Percentiles rank a stretch among this genome's conserved stretches.
phyloP scores from a whole-genome alignment of 2,113 vertebrate genomes.

The Siniperca chuatsi region DNA sequence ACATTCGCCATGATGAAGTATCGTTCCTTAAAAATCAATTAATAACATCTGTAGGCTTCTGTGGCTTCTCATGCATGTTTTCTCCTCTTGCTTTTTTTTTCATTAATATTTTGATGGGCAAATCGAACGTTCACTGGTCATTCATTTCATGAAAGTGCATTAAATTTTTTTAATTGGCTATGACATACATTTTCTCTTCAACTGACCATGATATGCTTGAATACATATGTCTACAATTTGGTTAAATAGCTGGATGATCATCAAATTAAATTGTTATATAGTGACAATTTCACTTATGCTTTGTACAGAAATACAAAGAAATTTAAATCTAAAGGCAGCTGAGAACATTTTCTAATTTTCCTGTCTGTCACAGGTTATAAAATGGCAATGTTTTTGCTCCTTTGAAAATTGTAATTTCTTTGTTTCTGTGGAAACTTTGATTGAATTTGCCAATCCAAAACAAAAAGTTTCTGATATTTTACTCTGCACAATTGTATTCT shows the following conservation, averaged over 20 bases:
- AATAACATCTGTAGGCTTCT: not conserved
- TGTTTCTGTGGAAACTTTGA: not conserved
- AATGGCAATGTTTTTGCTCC: not conserved
- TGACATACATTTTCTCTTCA: not conserved
- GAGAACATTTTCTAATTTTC: not conserved
- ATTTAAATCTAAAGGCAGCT: not conserved
- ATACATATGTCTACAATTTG: not conserved
- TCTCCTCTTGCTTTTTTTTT: not conserved
- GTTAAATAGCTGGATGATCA: not conserved
- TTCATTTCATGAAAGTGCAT: not conserved
- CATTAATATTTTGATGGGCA: not conserved
- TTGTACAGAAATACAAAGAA: not conserved
- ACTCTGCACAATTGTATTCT: not conserved
- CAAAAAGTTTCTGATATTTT: not conserved
- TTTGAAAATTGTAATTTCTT: not conserved
- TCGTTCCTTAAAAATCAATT: not conserved
- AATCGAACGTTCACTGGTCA: not conserved
- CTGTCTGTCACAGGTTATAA: not conserved
- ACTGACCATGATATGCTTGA: not conserved
- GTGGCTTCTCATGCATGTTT: not conserved
- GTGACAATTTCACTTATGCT: not conserved
- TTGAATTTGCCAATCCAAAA: not conserved
- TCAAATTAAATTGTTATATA: not conserved
- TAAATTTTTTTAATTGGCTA: not conserved
- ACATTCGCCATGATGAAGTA: not conserved